Evolutionary conservation across 2,888 invertebrate genomes (phyloP).

Genomic region (Pteria penguin): DNA sequence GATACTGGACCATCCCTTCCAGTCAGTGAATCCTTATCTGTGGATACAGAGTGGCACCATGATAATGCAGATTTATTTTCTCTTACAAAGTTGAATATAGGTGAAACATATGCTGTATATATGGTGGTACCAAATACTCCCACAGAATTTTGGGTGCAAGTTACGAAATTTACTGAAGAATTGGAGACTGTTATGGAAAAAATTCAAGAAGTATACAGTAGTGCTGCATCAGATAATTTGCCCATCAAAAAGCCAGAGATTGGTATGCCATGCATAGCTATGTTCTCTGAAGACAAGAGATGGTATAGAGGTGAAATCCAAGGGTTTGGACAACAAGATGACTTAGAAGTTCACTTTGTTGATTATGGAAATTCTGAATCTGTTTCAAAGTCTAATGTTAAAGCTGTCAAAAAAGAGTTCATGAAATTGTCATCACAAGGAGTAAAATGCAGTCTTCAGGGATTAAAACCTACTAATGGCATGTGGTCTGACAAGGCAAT

Average conservation of each 20-base stretch:
- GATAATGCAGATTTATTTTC: slow-evolving; percentile 32
- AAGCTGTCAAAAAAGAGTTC: slow-evolving; percentile 61
- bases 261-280: slow-evolving; percentile 68
- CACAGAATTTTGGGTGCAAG: slow-evolving; percentile 69
- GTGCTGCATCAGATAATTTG: slow-evolving; percentile 46
- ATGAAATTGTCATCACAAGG: slow-evolving; percentile 61
- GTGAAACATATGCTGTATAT: slow-evolving; percentile 56
- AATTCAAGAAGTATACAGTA: slow-evolving; percentile 57
- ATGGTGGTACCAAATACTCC: slow-evolving; percentile 61
- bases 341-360: slow-evolving; percentile 67
- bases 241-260: slow-evolving; percentile 39
- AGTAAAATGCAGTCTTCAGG: slow-evolving; percentile 62
- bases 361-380: slow-evolving; percentile 75
- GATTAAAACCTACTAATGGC: slow-evolving; percentile 43
- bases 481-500: slow-evolving; percentile 51
- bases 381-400: slow-evolving; percentile 48
- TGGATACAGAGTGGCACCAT: slow-evolving; percentile 26
- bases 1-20: background rate
- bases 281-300: slow-evolving; percentile 62
- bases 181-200: slow-evolving; percentile 62
- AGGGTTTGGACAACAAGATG: slow-evolving; percentile 26
- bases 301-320: slow-evolving; percentile 66
- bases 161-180: slow-evolving; percentile 43
- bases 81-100: slow-evolving; percentile 43
- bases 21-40: background rate